These are phyloP conservation scores for Coelopa pilipes DNA, from an alignment of 2,888 invertebrate genomes.

Conservation along the genomic window DNA sequence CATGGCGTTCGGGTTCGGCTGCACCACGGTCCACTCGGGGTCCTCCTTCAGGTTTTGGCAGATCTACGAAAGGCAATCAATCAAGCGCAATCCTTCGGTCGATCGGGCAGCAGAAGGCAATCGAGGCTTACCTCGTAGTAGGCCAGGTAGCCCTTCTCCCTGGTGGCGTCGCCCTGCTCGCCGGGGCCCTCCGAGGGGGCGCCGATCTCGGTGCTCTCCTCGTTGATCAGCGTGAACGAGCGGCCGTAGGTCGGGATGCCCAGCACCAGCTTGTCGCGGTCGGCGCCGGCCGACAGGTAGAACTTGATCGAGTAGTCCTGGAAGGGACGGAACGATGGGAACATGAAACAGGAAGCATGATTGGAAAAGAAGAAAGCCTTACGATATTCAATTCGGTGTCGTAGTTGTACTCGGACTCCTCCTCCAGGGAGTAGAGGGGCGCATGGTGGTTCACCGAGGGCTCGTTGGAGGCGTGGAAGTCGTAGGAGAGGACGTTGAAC, in stretches of 20 bases:
- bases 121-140: constrained; percentile 81
- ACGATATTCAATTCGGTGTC: constrained; percentile 90
- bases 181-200: constrained; percentile 92
- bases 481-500: constrained; percentile 91
- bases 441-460: constrained; percentile 92
- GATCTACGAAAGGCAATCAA: constrained; percentile 70
- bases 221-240: constrained; percentile 88
- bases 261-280: constrained; percentile 81
- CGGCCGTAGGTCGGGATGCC: constrained; percentile 92
- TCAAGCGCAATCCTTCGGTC: not conserved
- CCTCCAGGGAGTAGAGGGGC: constrained; percentile 82
- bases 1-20: constrained; percentile 84
- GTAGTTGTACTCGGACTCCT: constrained; percentile 86
- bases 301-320: constrained; percentile 88
- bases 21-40: constrained; percentile 81
- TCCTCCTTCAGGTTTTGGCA: constrained; percentile 83
- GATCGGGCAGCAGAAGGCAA: too few species aligned
- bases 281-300: constrained; percentile 82
- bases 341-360: too few species aligned
- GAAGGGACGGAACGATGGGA: not conserved
- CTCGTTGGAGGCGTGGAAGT: constrained; percentile 92
- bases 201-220: constrained; percentile 86
- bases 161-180: constrained; percentile 88
- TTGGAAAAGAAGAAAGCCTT: too few species aligned
- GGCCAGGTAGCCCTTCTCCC: constrained; percentile 92